These are phyloP conservation scores for Pangasius sanitwongsei DNA, from an alignment of 2,797 vertebrate genomes.

Conservation along the genomic window DNA sequence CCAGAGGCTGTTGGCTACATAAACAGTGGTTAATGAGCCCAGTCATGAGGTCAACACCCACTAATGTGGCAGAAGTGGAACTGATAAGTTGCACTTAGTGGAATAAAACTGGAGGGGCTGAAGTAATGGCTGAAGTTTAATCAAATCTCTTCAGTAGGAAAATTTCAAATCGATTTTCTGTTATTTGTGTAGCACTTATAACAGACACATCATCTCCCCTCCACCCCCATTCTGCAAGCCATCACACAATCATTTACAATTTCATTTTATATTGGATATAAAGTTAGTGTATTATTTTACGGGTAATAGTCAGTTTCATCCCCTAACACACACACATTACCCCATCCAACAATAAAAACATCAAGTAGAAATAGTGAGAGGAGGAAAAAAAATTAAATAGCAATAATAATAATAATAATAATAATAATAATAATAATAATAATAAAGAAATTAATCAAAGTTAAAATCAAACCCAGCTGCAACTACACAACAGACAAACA, in stretches of 20 bases:
- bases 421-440: background rate
- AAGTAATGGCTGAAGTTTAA: constrained; percentile 39
- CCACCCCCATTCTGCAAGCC: background rate
- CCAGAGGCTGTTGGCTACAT: constrained; percentile 38
- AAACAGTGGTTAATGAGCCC: constrained; percentile 50
- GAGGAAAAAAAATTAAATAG: background rate
- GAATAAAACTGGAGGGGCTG: constrained; percentile 36
- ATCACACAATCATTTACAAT: constrained; percentile 28
- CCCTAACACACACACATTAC: constrained; percentile 1
- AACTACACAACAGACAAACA: background rate
- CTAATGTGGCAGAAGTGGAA: constrained; percentile 39
- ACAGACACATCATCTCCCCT: constrained; percentile 21
- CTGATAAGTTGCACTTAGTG: constrained; percentile 41
- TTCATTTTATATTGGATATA: constrained; percentile 28
- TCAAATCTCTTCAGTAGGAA: constrained; percentile 34
- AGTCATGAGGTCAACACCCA: constrained; percentile 45
- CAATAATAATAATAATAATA: background rate
- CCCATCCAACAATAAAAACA: constrained; percentile 14
- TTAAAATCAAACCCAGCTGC: background rate
- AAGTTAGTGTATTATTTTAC: constrained; percentile 32
- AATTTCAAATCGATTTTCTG: constrained; percentile 31
- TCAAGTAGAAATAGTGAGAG: background rate
- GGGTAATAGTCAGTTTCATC: constrained; percentile 16
- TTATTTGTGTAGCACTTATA: constrained; percentile 39
- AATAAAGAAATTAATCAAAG: background rate